A percentile compares a stretch with the other conserved stretches of the same genome.
Evolutionary conservation across 2,888 invertebrate species (phyloP).

Genomic region (Corythucha ciliata): DNA sequence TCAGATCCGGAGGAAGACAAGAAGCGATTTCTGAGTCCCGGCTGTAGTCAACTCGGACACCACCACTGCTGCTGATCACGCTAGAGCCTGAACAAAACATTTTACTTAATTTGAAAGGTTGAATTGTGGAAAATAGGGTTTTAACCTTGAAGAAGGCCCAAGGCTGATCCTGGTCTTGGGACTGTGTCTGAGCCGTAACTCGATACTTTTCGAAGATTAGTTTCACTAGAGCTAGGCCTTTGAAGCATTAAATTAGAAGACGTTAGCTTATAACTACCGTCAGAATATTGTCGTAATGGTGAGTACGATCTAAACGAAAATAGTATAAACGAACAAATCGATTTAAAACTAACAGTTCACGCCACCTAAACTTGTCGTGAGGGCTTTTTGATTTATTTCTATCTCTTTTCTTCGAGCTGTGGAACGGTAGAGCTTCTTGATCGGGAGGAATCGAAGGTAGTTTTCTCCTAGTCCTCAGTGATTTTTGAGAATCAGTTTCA

Average conservation of each 20-base stretch:
- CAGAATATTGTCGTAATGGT: conserved; percentile 39
- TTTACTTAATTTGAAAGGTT: background rate
- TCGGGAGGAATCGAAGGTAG: conserved; percentile 44
- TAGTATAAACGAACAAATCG: background rate
- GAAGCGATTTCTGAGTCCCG: conserved; percentile 40
- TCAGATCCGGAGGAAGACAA: conserved; percentile 42
- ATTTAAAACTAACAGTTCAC: background rate
- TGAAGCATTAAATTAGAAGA: conserved; percentile 40
- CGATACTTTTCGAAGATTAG: conserved; percentile 42
- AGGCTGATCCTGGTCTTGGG: conserved; percentile 43
- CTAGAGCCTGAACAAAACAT: conserved; percentile 40
- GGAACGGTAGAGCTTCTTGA: conserved; percentile 43
- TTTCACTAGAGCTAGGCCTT: conserved; percentile 44
- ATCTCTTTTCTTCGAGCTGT: conserved; percentile 41
- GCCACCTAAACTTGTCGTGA: conserved; percentile 34
- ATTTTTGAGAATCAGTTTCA: conserved; percentile 45
- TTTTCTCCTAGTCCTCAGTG: conserved; percentile 43
- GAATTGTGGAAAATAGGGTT: background rate
- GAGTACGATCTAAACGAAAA: conserved; percentile 37
- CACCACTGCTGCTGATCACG: conserved; percentile 41
- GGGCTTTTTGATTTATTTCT: conserved; percentile 36
- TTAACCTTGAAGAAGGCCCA: conserved; percentile 42
- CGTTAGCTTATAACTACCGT: conserved; percentile 35
- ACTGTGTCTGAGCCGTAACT: conserved; percentile 40
- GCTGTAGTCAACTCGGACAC: conserved; percentile 39